Percentiles rank a stretch among this genome's conserved stretches.
Evolutionary conservation across 2,113 vertebrate species (phyloP).

Genomic region (Brachionichthys hirsutus): DNA sequence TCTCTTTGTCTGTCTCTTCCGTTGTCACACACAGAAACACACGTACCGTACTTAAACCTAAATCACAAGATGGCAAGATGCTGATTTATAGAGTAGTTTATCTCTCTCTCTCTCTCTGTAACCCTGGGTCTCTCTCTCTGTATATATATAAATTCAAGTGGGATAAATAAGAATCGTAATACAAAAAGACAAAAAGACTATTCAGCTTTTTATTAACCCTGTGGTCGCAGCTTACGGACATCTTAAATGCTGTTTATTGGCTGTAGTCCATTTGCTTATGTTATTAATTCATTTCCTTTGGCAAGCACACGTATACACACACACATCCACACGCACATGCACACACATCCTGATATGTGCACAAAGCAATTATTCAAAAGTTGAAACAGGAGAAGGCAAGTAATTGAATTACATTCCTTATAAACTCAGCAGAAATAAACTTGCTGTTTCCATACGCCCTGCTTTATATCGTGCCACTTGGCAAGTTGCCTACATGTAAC

Average conservation of each 20-base stretch:
- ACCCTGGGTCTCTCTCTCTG: no score
- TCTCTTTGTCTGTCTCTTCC: no score
- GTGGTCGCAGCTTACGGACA: conserved; percentile 56
- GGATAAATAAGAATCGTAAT: no score
- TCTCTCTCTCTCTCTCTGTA: no score
- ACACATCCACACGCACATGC: conserved; percentile 14
- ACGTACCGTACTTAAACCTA: no score
- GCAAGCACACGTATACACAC: conserved; percentile 16
- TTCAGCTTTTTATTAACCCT: conserved; percentile 56
- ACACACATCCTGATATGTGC: conserved; percentile 17
- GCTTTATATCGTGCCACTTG: conserved; percentile 35
- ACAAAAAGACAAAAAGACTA: conserved; percentile 17
- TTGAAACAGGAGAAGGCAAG: conserved; percentile 64
- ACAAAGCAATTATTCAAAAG: conserved; percentile 63
- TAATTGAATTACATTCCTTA: conserved; percentile 72
- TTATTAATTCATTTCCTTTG: conserved; percentile 69
- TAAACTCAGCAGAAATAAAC: conserved; percentile 61
- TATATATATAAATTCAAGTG: no score
- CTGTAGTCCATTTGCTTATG: conserved; percentile 62
- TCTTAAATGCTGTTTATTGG: conserved; percentile 71
- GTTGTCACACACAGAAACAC: no score
- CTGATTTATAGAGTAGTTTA: no score
- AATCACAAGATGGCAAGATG: no score
- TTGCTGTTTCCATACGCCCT: conserved; percentile 48
- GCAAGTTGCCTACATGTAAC: conserved; percentile 22